Conservation (phyloP, 2,888 invertebrate species). For the Ctenicera cuprea region DNA sequence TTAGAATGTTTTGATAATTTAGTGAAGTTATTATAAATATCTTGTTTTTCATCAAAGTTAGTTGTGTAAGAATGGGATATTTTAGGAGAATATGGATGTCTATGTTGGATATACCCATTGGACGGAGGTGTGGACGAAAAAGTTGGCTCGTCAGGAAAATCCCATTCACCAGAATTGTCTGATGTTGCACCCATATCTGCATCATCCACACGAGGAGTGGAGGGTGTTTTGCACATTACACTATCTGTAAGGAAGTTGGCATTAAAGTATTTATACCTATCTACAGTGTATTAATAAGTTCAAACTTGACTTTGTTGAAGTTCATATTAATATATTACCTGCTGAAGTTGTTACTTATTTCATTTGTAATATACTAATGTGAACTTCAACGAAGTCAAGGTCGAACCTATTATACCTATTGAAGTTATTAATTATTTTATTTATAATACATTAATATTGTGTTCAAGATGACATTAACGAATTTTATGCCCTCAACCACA, state of each 20-base stretch:
- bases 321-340: too few species aligned
- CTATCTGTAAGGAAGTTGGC: slow-evolving; percentile 18
- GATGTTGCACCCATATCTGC: slow-evolving; percentile 18
- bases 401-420: too few species aligned
- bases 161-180: slow-evolving; percentile 35
- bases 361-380: too few species aligned
- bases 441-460: too few species aligned
- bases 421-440: too few species aligned
- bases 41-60: slow-evolving; percentile 39
- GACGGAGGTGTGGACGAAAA: slow-evolving; percentile 47
- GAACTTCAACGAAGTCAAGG: too few species aligned
- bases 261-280: too few species aligned
- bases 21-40: slow-evolving; percentile 1
- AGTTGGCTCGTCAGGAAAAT: slow-evolving; percentile 37
- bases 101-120: slow-evolving; percentile 54
- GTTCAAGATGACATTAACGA: too few species aligned
- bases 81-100: slow-evolving; percentile 41
- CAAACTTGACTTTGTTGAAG: too few species aligned
- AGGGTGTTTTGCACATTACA: not conserved
- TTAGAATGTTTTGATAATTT: slow-evolving; percentile 25
- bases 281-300: too few species aligned
- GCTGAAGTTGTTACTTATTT: too few species aligned
- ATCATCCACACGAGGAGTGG: not conserved
- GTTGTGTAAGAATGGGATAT: slow-evolving; percentile 61
- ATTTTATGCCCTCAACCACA: too few species aligned